Base-by-base conservation (phyloP, 2,797 vertebrate genomes). In the Bradypodion ventrale region DNA sequence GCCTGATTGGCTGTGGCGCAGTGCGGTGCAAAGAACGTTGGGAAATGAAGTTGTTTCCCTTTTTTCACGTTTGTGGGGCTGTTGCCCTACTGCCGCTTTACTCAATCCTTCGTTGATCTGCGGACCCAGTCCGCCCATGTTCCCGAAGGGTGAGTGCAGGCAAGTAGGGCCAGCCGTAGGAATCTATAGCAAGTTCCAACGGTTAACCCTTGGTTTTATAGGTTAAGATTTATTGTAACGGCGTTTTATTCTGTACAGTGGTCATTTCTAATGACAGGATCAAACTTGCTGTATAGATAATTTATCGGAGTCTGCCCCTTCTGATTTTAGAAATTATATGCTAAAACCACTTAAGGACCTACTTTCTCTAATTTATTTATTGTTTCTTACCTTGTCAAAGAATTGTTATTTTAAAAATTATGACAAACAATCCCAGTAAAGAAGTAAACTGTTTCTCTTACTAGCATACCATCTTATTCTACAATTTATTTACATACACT, bases 301-400 rank as follows among this genome's bases (percentile, higher is more conserved):
- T 92, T 93, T 84, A 88, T 76, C 46, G 81, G 66, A 70, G 79
- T n/a, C 90, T 83, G 91, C 87, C 49, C 80, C 66, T 89, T 90
- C 88, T 86, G 89, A 80, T 89, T 74, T 87, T 92, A 19, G 84
- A 83, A 90, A 60, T 90, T 46, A 93, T 91, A 83, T 86, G 77
- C 85, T 74, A 75, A 7, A 40, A 69, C 89, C 7, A 82, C 85
- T 85, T 76, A 87, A 78, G 80, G 90, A 87, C 66, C 74, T 78
- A 5, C 66, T 90, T 90, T 88, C 73, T 44, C 44, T 77, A 25
- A 35, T 83, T 88, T 86, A n/a, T 88, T 83, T 83, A 83, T 82
- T 86, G 78, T 73, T 89, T 32, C 6, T n/a, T n/a, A n/a, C n/a
- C n/a, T n/a, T n/a, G n/a, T n/a, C 7, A 85, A 63, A 89, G 78